Conservation (phyloP, 64 coral and sea anemone species). For the Hydrozoanthus tunicans region DNA sequence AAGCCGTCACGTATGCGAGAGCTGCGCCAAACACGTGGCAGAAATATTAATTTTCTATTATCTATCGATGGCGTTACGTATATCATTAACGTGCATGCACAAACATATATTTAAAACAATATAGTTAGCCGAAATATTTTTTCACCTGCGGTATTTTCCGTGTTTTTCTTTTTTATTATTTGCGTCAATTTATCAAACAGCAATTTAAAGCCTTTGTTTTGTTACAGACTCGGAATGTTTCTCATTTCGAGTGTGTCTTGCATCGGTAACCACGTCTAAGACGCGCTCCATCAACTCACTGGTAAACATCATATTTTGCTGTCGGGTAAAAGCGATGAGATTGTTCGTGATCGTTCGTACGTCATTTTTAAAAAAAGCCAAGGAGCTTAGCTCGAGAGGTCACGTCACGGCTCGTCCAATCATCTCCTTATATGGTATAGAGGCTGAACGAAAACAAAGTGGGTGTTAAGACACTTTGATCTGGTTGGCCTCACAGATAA, state of each 20-base stretch:
- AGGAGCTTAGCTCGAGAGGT: neutral
- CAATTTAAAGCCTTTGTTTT: too few species aligned
- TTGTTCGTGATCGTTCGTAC: neutral
- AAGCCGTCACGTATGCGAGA: constrained; percentile 1
- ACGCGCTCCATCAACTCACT: neutral
- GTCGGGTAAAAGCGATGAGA: neutral
- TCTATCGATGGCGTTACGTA: neutral
- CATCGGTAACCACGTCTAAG: neutral
- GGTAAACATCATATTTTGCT: constrained; percentile 36
- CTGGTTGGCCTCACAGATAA: neutral
- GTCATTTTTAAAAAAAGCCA: constrained; percentile 10
- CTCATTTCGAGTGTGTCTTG: neutral
- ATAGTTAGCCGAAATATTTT: neutral
- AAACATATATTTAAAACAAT: neutral
- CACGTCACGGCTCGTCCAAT: neutral
- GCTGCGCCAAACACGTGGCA: neutral
- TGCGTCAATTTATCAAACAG: too few species aligned
- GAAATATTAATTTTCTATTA: neutral
- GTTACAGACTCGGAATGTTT: neutral
- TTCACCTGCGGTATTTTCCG: too few species aligned
- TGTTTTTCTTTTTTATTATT: too few species aligned
- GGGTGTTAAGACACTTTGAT: neutral
- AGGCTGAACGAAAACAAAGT: neutral
- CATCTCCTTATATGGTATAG: neutral
- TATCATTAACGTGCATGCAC: neutral